phyloP scores from a whole-genome alignment of 2,113 vertebrate genomes.

The Eretmochelys imbricata region DNA sequence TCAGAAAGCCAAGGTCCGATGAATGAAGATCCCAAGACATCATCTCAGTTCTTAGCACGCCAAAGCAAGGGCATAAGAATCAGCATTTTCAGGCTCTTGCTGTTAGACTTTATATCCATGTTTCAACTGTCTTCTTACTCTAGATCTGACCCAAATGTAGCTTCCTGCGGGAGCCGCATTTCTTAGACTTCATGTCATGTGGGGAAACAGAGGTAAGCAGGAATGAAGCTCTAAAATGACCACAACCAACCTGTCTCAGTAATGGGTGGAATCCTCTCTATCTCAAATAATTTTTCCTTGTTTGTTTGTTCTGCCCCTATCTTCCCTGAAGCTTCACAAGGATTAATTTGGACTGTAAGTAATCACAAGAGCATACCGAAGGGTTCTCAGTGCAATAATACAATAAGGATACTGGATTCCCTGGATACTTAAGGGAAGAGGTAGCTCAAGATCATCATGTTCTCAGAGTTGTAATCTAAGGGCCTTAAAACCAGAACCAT shows the following conservation, averaged over 20 bases:
- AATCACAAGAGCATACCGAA: not conserved
- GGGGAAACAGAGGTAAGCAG: accelerated
- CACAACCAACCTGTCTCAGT: not conserved
- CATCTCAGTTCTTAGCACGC: not conserved
- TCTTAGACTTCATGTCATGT: not conserved
- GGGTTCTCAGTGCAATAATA: not conserved
- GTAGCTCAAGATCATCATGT: not conserved
- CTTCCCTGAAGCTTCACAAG: not conserved
- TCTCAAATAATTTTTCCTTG: not conserved
- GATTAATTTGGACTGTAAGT: not conserved
- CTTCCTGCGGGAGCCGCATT: no score
- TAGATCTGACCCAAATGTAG: not conserved
- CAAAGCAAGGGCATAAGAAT: not conserved
- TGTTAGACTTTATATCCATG: no score
- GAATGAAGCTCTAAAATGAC: not conserved
- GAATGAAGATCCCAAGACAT: not conserved
- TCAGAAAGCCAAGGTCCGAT: accelerated
- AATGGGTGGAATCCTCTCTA: not conserved
- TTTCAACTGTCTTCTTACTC: not conserved
- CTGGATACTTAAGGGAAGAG: not conserved
- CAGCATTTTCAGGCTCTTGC: not conserved
- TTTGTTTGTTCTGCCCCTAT: not conserved
- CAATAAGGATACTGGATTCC: not conserved
- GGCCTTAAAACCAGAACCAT: constrained; percentile 3
- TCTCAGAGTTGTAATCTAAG: not conserved